Base-by-base conservation (phyloP, 2,888 invertebrate genomes). In the Mythimna albipuncta region DNA sequence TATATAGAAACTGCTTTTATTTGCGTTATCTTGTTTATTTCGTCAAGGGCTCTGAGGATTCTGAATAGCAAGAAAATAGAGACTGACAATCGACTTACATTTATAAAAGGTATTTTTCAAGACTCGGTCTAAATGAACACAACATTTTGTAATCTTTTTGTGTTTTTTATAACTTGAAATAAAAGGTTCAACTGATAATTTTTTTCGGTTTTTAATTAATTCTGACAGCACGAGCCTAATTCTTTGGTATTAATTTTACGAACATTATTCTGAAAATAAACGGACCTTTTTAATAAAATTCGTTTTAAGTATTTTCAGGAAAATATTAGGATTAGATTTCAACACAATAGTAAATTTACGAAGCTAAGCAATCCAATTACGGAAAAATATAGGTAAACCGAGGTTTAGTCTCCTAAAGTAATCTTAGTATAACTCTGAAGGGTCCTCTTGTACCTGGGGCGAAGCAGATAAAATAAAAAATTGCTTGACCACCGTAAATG, bases 11-110 rank as follows among this genome's bases (percentile, higher is more conserved):
- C 35, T 58, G 50, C 50, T 58, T 79, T 32, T 55, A 69, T 57
- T 79, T 74, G 54, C 21, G 35, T 82, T 79, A 66, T 66, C 66
- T 66, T 82, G 55, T 78, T 70, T 79, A 79, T 66, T 64, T 66
- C 55, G 47, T 35, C 41, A 63, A 54, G 44, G n/a, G 38, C 52
- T 81, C 75, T 11, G n/a, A 58, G 26, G 7, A 74, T 13, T 74
- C 57, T 57, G 44, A 75, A 75, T 38, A 35, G 5, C 7, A 32
- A 52, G 19, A n/a, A 57, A 62, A 62, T 75, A 75, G 35, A 38
- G 35, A 41, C 16, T 69, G 55, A 57, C n/a, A 54, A 21, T 57
- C 57, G 26, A 59, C 3, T 19, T 13, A n/a, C 52, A 21, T 35
- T 35, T 5, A 13, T n/a, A 59, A 47, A 79, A 54, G 11, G 38